phyloP scores from a whole-genome alignment of 2,797 vertebrate species.

The Alectoris magna region DNA sequence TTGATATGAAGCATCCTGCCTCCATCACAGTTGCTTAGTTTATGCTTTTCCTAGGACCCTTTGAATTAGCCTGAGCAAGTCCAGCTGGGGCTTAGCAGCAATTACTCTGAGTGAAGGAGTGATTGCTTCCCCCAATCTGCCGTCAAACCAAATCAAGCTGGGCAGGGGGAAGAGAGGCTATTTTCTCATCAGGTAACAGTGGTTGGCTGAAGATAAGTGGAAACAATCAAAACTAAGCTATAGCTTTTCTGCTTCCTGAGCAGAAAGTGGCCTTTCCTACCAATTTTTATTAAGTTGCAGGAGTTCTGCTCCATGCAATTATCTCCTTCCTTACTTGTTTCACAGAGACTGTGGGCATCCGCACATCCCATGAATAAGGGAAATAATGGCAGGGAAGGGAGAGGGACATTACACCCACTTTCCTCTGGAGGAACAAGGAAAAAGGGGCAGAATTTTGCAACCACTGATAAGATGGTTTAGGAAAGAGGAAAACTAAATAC shows the following conservation, averaged over 20 bases:
- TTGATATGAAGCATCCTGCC: neutral
- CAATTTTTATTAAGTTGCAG: neutral
- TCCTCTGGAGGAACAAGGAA: neutral
- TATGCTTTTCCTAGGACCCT: slow-evolving; percentile 1
- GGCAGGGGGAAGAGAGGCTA: neutral
- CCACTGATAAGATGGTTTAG: neutral
- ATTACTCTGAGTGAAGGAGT: neutral
- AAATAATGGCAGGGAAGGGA: neutral
- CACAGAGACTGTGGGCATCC: neutral
- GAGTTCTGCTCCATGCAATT: neutral
- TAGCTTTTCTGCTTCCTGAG: neutral
- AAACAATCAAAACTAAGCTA: slow-evolving; percentile 21
- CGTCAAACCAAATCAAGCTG: neutral
- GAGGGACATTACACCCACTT: neutral
- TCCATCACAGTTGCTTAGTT: neutral
- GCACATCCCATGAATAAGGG: neutral
- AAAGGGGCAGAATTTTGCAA: neutral
- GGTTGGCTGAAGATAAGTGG: neutral
- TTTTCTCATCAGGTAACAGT: slow-evolving; percentile 37
- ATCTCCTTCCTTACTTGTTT: neutral
- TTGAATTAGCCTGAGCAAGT: neutral
- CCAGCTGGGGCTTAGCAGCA: neutral
- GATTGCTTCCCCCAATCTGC: neutral
- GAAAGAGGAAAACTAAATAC: neutral
- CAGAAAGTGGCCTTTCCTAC: neutral